phyloP scores from a whole-genome alignment of 1,140 invertebrate species.

The Campodea augens region DNA sequence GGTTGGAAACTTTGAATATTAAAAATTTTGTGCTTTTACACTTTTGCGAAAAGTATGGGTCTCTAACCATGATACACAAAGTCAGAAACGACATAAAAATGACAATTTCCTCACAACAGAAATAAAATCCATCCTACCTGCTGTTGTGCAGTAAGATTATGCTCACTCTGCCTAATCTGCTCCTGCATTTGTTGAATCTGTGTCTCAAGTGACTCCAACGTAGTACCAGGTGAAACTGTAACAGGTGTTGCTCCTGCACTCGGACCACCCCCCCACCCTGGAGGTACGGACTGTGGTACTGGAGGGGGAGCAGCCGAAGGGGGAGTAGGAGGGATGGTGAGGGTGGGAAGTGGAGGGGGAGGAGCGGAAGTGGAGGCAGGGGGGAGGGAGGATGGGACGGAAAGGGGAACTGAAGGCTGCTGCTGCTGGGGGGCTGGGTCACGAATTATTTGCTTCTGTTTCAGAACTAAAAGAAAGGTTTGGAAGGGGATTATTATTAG shows the following conservation, averaged over 20 bases:
- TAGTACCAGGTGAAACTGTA: constrained; percentile 16
- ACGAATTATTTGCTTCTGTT: too few relatives aligned
- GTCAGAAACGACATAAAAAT: too few relatives aligned
- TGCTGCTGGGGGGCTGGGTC: too few relatives aligned
- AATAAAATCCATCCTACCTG: constrained; percentile 31
- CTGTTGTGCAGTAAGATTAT: constrained; percentile 83
- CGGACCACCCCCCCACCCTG: constrained; percentile 13
- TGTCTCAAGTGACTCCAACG: constrained; percentile 29
- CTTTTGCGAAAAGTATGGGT: too few relatives aligned
- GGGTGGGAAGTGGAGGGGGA: background rate
- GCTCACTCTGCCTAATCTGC: constrained; percentile 84
- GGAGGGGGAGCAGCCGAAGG: constrained; percentile 6
- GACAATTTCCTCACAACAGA: background rate
- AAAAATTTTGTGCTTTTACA: too few relatives aligned
- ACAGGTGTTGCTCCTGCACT: constrained; percentile 19
- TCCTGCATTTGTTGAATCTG: constrained; percentile 70
- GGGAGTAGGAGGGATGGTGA: constrained; percentile 15
- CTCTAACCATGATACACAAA: too few relatives aligned
- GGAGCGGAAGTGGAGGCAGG: too few relatives aligned
- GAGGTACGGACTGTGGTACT: constrained; percentile 13
- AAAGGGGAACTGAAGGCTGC: too few relatives aligned
- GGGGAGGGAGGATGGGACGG: too few relatives aligned
- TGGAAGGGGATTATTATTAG: too few relatives aligned
- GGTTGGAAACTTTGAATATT: too few relatives aligned
- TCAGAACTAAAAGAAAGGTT: too few relatives aligned